Evolutionary conservation across 2,888 invertebrate species (phyloP).

Genomic region (Phengaris arion): DNA sequence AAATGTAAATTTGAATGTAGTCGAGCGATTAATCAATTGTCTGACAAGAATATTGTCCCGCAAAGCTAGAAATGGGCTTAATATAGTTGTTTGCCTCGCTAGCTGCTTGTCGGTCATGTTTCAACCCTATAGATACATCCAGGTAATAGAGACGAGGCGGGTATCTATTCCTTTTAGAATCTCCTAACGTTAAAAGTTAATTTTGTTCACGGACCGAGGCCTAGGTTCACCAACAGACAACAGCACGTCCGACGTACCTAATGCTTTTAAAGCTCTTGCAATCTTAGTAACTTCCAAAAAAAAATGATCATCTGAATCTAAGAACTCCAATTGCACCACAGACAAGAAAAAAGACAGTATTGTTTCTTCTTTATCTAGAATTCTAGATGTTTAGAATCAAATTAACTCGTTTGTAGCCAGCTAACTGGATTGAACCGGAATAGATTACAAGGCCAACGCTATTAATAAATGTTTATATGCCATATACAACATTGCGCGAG

Average conservation of each 20-base stretch:
- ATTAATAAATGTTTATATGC: constrained; percentile 17
- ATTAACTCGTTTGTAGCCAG: background rate
- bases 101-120: background rate
- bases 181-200: background rate
- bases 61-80: background rate
- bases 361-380: background rate
- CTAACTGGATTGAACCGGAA: background rate
- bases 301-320: too few relatives aligned
- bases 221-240: too few relatives aligned
- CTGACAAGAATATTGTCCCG: background rate
- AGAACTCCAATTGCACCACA: too few relatives aligned
- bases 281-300: too few relatives aligned
- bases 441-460: constrained; percentile 7
- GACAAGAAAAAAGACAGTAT: background rate
- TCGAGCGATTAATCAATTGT: background rate
- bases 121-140: too few relatives aligned
- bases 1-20: too few relatives aligned
- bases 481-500: constrained; percentile 10
- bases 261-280: too few relatives aligned
- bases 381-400: background rate
- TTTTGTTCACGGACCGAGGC: background rate
- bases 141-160: background rate
- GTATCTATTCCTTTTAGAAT: background rate
- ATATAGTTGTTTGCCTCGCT: background rate
- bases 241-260: too few relatives aligned